Percentiles rank a stretch among this genome's conserved stretches.
Conservation (phyloP, 2,797 vertebrate species). For the Pseudotriccus pelzelni region DNA sequence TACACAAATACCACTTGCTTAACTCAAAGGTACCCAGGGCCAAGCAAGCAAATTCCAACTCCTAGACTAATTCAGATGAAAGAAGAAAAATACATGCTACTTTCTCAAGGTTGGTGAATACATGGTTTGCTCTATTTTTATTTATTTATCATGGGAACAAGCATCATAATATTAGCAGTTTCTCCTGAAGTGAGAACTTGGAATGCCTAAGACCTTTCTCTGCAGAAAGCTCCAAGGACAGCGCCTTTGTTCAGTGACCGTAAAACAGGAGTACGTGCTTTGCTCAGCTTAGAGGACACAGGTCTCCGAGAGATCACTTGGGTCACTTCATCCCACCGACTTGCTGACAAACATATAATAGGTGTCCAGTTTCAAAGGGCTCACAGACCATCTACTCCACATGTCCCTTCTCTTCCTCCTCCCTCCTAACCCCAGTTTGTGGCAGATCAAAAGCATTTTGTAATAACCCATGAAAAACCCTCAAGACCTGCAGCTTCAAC, state of each 20-base stretch:
- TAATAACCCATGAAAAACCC: not conserved
- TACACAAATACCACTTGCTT: not conserved
- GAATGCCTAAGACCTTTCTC: not conserved
- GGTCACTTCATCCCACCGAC: constrained; percentile 23
- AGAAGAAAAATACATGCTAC: not conserved
- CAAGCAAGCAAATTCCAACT: not conserved
- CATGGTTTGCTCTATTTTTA: not conserved
- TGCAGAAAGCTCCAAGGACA: not conserved
- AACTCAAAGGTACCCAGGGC: not conserved
- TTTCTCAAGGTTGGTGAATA: not conserved
- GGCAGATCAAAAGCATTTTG: constrained; percentile 15
- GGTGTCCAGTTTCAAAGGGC: constrained; percentile 61
- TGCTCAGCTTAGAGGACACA: not conserved
- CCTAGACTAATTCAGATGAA: not conserved
- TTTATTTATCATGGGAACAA: not conserved
- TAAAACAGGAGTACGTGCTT: not conserved
- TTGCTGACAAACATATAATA: constrained; percentile 46
- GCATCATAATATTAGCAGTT: not conserved
- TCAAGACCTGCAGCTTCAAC: not conserved
- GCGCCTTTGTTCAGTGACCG: constrained; percentile 6
- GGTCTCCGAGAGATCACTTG: not conserved
- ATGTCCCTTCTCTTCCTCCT: not conserved
- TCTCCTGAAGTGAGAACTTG: not conserved
- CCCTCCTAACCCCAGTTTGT: not conserved
- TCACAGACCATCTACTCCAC: constrained; percentile 5